Evolutionary conservation across 2,888 invertebrate genomes (phyloP).

Genomic region (Tipula vernalis): DNA sequence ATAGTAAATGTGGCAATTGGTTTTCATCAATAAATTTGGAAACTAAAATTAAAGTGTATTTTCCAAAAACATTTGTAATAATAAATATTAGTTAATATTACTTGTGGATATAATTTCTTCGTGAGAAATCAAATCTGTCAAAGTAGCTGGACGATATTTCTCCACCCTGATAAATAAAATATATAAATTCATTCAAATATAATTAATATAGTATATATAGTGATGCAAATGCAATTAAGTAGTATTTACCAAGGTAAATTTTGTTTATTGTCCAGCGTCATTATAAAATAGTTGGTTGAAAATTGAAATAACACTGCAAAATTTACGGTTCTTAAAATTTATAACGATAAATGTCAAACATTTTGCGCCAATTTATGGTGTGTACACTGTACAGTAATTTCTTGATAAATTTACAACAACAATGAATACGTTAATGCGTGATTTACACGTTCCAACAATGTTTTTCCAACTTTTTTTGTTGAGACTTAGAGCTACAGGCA

Average conservation of each 20-base stretch:
- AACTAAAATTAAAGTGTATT: conserved; percentile 39
- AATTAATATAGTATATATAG: too few species aligned
- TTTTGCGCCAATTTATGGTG: background rate
- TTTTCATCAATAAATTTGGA: conserved; percentile 80
- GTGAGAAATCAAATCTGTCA: conserved; percentile 92
- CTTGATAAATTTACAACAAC: too few species aligned
- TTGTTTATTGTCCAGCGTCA: background rate
- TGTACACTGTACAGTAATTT: too few species aligned
- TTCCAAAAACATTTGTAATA: too few species aligned
- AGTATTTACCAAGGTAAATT: conserved; percentile 1
- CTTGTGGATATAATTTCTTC: conserved; percentile 94
- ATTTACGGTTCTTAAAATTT: background rate
- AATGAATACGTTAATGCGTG: too few species aligned
- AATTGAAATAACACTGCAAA: background rate
- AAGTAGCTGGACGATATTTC: conserved; percentile 86
- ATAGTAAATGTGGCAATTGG: conserved; percentile 86
- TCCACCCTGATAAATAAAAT: conserved; percentile 64
- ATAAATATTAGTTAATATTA: conserved; percentile 36
- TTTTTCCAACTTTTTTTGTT: too few species aligned
- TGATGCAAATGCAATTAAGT: too few species aligned
- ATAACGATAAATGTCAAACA: background rate
- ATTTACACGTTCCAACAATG: too few species aligned
- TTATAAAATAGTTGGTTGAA: background rate
- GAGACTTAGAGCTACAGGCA: too few species aligned
- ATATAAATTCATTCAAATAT: background rate